phyloP scores from a whole-genome alignment of 2,888 invertebrate genomes.

The Andricus curvator region DNA sequence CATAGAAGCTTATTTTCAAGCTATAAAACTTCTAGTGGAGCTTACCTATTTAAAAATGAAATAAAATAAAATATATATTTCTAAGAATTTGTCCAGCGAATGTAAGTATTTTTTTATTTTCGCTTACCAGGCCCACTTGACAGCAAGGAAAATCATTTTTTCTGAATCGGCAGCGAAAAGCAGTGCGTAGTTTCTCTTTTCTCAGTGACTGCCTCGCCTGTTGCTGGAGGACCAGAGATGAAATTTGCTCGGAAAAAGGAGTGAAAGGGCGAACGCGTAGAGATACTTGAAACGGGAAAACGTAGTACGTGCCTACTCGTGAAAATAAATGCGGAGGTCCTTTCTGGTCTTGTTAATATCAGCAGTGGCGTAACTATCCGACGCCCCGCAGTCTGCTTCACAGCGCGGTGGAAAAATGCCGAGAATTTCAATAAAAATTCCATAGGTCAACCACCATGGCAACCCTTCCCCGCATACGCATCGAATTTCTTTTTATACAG shows the following conservation, averaged over 20 bases:
- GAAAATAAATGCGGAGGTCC: conserved; percentile 35
- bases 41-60: too few species aligned
- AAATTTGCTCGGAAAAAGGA: not conserved
- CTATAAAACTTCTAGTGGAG: too few species aligned
- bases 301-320: conserved; percentile 21
- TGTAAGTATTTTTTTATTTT: not conserved
- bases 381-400: not conserved
- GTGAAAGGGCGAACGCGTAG: conserved; percentile 15
- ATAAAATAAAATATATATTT: not conserved
- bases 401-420: not conserved
- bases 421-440: conserved; percentile 42
- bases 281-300: conserved; percentile 9
- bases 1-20: too few species aligned
- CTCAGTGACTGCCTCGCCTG: conserved; percentile 27
- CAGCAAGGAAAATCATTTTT: not conserved
- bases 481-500: not conserved
- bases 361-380: conserved; percentile 5
- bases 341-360: conserved; percentile 26
- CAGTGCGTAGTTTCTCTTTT: not conserved
- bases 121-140: not conserved
- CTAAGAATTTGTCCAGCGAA: not conserved
- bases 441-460: conserved; percentile 30
- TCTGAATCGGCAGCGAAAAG: not conserved
- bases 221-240: conserved; percentile 12
- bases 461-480: not conserved